Evolutionary conservation across 2,888 invertebrate species (phyloP), one percentile per base, ranked within the genome.

Genomic region (Euzophera pinguis): DNA sequence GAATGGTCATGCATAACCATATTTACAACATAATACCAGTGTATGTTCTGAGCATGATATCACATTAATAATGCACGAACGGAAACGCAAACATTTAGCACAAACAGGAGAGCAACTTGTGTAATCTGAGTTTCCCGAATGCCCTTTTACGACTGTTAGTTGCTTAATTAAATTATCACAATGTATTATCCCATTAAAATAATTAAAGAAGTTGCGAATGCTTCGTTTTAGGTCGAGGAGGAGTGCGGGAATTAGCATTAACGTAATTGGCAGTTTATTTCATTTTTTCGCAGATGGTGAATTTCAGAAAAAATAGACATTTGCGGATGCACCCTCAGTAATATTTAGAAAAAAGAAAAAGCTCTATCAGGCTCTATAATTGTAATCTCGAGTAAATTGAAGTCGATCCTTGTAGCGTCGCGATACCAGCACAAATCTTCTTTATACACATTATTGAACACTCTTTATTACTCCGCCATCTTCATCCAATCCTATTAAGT

Each of bases 391-490:
- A 71, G 74, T 74, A 83, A 82, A 84, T 80, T 77, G 78, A 70
- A 83, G 80, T 73, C 76, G 78, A 83, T 78, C 78, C 70, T 68
- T 70, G 75, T 75, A 75, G 65, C 71, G 73, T 68, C 65, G 69
- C 72, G 69, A 68, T 73, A 75, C 69, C 73, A 73, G 77, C 73
- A 78, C 71, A 39, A 39, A 78, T 81, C 80, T 76, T 75, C 79
- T 78, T 83, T 87, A 89, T 87, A 87, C 84, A 87, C 84, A 86
- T 88, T 89, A 88, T 69, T 62, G 84, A 85, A 89, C 87, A 86
- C 84, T 85, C 80, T 86, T 88, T 88, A 86, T 87, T 86, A 88
- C 88, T 88, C 73, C 71, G 78, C 85, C 81, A 81, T 85, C 85
- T 81, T 84, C 80, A 81, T 86, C 82, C 84, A 86, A 90, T 90